A percentile compares a stretch with the other conserved stretches of the same genome.
Evolutionary conservation across 2,797 vertebrate species (phyloP).

Genomic region (Masticophis lateralis): DNA sequence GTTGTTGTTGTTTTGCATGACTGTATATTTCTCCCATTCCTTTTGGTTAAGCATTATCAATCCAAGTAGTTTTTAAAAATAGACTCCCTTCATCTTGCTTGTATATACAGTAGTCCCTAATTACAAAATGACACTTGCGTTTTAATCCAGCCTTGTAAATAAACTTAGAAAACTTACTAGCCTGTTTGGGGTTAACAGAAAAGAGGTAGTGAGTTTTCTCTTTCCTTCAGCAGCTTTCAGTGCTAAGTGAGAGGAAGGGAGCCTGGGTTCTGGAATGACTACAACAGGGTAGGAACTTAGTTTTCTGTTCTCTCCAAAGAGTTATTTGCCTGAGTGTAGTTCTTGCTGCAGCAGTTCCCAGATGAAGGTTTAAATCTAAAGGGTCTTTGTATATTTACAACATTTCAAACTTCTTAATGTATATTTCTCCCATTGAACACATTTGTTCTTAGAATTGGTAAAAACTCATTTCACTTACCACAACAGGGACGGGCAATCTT

Average conservation of each 20-base stretch:
- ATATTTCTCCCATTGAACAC: neutral
- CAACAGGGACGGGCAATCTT: neutral
- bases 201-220: neutral
- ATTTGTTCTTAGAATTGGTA: neutral
- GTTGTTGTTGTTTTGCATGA: neutral
- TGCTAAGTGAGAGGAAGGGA: neutral
- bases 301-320: neutral
- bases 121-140: neutral
- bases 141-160: neutral
- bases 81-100: neutral
- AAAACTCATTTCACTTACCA: neutral
- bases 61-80: neutral
- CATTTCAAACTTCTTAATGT: neutral
- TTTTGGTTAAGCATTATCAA: neutral
- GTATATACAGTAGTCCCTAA: constrained; percentile 3
- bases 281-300: neutral
- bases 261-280: neutral
- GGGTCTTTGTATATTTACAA: neutral
- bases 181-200: neutral
- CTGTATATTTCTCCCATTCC: neutral
- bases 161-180: neutral
- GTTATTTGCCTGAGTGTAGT: neutral
- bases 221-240: neutral
- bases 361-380: neutral
- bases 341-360: neutral